Base-by-base conservation (phyloP, 92 coral and sea anemone genomes). In the Ricordea florida region DNA sequence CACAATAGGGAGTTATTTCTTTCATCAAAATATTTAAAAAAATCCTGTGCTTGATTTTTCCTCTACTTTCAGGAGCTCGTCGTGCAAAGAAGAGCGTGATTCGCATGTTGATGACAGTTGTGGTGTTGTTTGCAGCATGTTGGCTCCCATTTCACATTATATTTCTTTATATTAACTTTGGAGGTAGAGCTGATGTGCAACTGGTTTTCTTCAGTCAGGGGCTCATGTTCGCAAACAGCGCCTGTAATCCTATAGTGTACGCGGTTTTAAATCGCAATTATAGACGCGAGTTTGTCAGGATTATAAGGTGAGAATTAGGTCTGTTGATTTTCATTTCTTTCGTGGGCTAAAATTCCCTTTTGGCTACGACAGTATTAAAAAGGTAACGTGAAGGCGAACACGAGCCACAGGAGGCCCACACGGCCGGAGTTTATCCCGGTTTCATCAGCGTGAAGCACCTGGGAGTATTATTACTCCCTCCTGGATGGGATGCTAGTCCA, bases 231-330 rank as follows among this genome's bases (percentile, higher is more conserved):
- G 90, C 93, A 6, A 91, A 91, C 80, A 91, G 97, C 65, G 80
- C 87, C 71, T 83, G 88, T 15, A 91, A 91, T 52, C 97, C 97
- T 7, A 67, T 91, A 15, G 87, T 91, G 23, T 91, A 91, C 72
- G 97, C 93, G 40, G 97, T 87, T 34, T 80, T 87, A 35, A 91
- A 91, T 51, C 78, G 87, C 11, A 91, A 91, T 72, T 91, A 91
- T 38, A 73, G 97, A 11, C 67, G 78, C 15, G 97, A 91, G 57
- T 91, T 91, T 29, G 57, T 62, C 14, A 76, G 86, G 24, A 51
- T 90, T 33, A 35, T 90, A 38, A 77, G 83, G 48, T 90, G 46
- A 51, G 13, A 76, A 48, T n/a, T 71, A 80, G 27, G 38, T 80
- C 15, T 79, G 86, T 20, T 80, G 86, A 14, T 79, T 48, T 21